Evolutionary conservation across 2,113 vertebrate genomes (phyloP).

Genomic region (Colius striatus): DNA sequence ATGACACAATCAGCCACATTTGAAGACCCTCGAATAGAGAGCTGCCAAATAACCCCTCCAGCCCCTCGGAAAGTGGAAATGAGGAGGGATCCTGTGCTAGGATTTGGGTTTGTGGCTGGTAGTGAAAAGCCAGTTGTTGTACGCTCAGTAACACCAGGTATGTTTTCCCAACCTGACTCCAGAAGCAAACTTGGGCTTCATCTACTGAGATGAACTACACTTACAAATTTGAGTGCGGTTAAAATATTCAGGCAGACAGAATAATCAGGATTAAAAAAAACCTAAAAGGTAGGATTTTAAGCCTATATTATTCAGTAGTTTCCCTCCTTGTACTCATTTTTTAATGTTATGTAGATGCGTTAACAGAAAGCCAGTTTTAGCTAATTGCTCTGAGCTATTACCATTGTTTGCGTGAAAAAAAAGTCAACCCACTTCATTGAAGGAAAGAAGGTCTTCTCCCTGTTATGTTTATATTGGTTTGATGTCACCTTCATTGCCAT

Average conservation of each 20-base stretch:
- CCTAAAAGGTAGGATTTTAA: background rate
- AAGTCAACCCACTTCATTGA: background rate
- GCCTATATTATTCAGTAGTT: background rate
- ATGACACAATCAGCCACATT: slow-evolving; percentile 90
- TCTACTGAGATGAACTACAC: background rate
- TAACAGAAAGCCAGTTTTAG: background rate
- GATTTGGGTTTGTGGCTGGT: slow-evolving; percentile 97
- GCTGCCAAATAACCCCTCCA: slow-evolving; percentile 91
- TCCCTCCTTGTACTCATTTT: background rate
- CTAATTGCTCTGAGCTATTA: background rate
- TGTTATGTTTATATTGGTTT: slow-evolving; percentile 10
- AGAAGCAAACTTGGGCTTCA: background rate
- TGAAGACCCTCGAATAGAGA: slow-evolving; percentile 92
- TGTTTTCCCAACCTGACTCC: slow-evolving; percentile 5
- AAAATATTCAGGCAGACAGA: background rate
- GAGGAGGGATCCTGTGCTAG: slow-evolving; percentile 96
- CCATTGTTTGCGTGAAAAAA: background rate
- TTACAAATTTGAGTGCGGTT: background rate
- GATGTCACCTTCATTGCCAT: slow-evolving; percentile 52
- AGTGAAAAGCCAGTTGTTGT: slow-evolving; percentile 98
- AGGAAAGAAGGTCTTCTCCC: background rate
- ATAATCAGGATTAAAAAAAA: no score
- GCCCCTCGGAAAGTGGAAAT: slow-evolving; percentile 94
- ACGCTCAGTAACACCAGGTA: slow-evolving; percentile 98
- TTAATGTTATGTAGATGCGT: background rate